Evolutionary conservation across 2,113 vertebrate genomes (phyloP).

Genomic region (Scatophagus argus): DNA sequence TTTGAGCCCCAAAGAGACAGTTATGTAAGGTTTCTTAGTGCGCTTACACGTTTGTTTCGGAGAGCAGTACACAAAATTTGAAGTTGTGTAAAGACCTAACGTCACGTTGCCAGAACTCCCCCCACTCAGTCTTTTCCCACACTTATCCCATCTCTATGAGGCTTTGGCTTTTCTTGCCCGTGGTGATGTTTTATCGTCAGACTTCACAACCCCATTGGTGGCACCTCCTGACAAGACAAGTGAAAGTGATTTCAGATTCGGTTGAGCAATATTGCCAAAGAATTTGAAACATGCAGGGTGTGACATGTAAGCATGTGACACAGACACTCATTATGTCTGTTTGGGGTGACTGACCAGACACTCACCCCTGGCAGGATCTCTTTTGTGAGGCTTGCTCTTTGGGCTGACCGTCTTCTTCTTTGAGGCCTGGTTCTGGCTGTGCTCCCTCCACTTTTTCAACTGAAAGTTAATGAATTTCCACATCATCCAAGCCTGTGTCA

Average conservation of each 20-base stretch:
- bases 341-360: not conserved
- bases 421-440: conserved; percentile 85
- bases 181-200: conserved; percentile 83
- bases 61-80: conserved; percentile 63
- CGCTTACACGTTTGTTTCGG: conserved; percentile 62
- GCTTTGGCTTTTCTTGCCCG: conserved; percentile 86
- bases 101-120: conserved; percentile 62
- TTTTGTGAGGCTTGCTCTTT: conserved; percentile 85
- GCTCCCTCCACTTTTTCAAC: conserved; percentile 89
- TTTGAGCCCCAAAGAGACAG: conserved; percentile 45
- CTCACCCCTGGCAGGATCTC: conserved; percentile 83
- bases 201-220: conserved; percentile 84
- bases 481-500: conserved; percentile 93
- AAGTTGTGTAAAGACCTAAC: conserved; percentile 63
- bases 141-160: conserved; percentile 69
- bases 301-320: not conserved
- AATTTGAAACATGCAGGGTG: not conserved
- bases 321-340: not conserved
- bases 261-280: not conserved
- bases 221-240: conserved; percentile 74
- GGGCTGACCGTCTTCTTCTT: conserved; percentile 84
- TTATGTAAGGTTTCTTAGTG: conserved; percentile 69
- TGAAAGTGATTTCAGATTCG: not conserved
- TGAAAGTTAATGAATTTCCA: conserved; percentile 92
- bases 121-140: conserved; percentile 15